A percentile compares a stretch with the other conserved stretches of the same genome.
phyloP scores from a whole-genome alignment of 2,888 invertebrate species.

The Strigamia transsilvanica region DNA sequence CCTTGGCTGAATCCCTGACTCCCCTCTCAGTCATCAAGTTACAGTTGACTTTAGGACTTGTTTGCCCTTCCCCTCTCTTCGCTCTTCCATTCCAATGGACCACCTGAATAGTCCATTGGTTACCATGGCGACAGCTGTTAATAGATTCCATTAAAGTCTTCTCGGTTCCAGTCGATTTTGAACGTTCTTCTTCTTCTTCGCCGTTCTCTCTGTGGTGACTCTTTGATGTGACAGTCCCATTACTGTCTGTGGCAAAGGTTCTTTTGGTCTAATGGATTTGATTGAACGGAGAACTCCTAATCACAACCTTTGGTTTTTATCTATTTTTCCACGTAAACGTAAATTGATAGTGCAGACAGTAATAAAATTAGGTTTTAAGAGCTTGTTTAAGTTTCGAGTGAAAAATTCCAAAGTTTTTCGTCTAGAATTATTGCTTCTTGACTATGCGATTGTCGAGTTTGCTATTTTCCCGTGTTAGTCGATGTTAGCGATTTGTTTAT shows the following conservation, averaged over 20 bases:
- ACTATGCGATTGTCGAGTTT: no score
- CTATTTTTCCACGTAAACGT: constrained; percentile 1
- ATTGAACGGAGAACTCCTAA: constrained; percentile 41
- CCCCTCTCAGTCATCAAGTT: constrained; percentile 40
- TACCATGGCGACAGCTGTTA: neutral
- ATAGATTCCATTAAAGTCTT: constrained; percentile 48
- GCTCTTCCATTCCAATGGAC: constrained; percentile 44
- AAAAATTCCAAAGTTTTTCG: neutral
- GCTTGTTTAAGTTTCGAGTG: neutral
- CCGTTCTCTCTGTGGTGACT: constrained; percentile 15
- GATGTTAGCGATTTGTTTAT: no score
- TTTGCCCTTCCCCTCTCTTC: constrained; percentile 32
- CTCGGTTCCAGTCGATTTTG: constrained; percentile 35
- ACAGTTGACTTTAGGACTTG: constrained; percentile 48
- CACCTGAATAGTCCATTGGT: constrained; percentile 49
- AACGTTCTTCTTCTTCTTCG: constrained; percentile 16
- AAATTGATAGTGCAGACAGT: constrained; percentile 25
- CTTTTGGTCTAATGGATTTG: constrained; percentile 45
- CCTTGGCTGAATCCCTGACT: constrained; percentile 1
- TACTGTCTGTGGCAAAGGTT: constrained; percentile 45
- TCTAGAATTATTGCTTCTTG: neutral
- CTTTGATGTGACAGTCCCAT: constrained; percentile 48
- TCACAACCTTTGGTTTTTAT: constrained; percentile 33
- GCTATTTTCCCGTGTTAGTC: no score
- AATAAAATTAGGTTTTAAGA: constrained; percentile 6